Evolutionary conservation across 1,140 invertebrate genomes (phyloP), one percentile per base, ranked within the genome.

Genomic region (Leptonema lineaticorne): DNA sequence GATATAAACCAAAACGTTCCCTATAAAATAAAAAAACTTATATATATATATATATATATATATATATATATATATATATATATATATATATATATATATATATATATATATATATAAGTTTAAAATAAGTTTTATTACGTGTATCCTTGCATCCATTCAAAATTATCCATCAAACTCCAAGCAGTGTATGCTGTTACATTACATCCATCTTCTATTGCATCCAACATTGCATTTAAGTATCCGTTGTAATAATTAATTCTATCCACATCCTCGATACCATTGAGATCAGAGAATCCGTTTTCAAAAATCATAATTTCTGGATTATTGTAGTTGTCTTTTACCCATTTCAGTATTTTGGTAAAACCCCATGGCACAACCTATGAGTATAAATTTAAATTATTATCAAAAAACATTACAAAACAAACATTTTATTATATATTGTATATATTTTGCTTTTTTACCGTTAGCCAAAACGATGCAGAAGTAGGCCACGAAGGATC

Each of bases 181-280:
- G 79, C 80, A 14, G 82, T 86, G 70, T 91, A 92, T 0, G 81
- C 84, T 4, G 74, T 76, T 0, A 88, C 81, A 73, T 92, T 86
- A 33, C 85, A 87, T 0, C 85, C 85, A 72, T 91, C 87, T 27
- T 84, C 77, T n/a, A 91, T 83, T 1, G 90, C 89, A 75, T 87
- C 84, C 8, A 90, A 75, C 65, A 92, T 76, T 33, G 87, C 84
- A 69, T 84, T 84, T 26, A 93, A 80, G 73, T 92, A 89, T 11
- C 29, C 11, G 18, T 62, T 79, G 1, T 80, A 78, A 65, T 82
- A 85, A 30, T 79, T 75, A 4, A 81, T 75, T 6, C 79, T 75
- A 26, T 75, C 73, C 8, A 76, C 74, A 45, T 81, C 79, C 7
- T 53, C 24, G 8, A 3, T 6, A 48, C 8, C 9, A 26, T 53